Evolutionary conservation across 2,113 vertebrate genomes (phyloP).

Genomic region (Clarias macrocephalus): DNA sequence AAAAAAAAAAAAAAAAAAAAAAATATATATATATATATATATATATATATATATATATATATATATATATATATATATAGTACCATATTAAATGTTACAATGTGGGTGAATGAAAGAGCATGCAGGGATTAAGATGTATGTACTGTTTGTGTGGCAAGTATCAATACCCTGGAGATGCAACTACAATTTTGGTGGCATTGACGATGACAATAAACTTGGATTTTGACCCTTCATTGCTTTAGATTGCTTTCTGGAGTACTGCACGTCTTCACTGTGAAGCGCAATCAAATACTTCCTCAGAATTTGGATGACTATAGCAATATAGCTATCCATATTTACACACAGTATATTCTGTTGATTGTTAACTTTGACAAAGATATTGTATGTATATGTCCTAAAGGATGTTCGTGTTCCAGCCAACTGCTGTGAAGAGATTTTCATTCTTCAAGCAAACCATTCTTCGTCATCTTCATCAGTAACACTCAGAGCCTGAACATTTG

Average conservation of each 20-base stretch:
- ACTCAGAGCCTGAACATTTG: not conserved
- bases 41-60: too few species aligned
- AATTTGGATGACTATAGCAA: not conserved
- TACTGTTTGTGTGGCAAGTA: not conserved
- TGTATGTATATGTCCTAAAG: not conserved
- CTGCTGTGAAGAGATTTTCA: not conserved
- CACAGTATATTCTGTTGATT: not conserved
- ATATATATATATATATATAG: too few species aligned
- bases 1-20: too few species aligned
- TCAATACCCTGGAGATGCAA: not conserved
- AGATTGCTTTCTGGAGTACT: not conserved
- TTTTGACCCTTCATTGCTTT: not conserved
- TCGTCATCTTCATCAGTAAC: not conserved
- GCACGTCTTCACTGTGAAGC: not conserved
- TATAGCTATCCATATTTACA: not conserved
- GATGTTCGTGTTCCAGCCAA: not conserved
- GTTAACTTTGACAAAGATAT: not conserved
- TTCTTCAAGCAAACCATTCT: not conserved
- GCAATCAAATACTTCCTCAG: not conserved
- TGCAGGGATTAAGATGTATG: not conserved
- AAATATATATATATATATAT: too few species aligned
- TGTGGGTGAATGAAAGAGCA: not conserved
- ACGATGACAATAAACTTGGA: not conserved
- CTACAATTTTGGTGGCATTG: not conserved
- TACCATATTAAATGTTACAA: not conserved